A percentile compares a stretch with the other conserved stretches of the same genome.
Conservation (phyloP, 2,113 vertebrate genomes). For the Xiphophorus couchianus region DNA sequence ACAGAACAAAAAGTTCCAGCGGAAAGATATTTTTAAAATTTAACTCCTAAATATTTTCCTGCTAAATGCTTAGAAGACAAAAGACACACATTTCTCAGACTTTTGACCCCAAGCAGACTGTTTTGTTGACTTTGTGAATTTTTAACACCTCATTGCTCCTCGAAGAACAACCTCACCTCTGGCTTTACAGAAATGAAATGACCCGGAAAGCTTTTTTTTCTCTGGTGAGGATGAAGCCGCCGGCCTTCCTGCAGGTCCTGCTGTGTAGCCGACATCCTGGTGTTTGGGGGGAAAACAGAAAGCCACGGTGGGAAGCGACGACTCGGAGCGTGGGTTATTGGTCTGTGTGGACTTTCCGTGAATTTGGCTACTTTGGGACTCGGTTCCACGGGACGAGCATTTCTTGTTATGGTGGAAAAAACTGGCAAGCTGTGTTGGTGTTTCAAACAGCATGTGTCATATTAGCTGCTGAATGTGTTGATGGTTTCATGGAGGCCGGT, state of each 20-base stretch:
- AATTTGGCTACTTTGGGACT: slow-evolving; percentile 65
- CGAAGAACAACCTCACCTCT: not conserved
- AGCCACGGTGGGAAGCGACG: slow-evolving; percentile 20
- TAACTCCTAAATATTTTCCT: slow-evolving; percentile 76
- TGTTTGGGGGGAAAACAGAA: slow-evolving; percentile 67
- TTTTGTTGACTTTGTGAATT: slow-evolving; percentile 30
- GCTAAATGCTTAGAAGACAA: slow-evolving; percentile 52
- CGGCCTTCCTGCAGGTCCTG: slow-evolving; percentile 27
- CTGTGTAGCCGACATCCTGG: slow-evolving; percentile 44
- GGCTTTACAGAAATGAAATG: slow-evolving; percentile 30
- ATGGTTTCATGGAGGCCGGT: slow-evolving; percentile 21
- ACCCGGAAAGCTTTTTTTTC: not conserved
- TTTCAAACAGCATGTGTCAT: slow-evolving; percentile 75
- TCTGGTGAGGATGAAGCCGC: slow-evolving; percentile 25
- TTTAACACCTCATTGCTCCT: slow-evolving; percentile 29
- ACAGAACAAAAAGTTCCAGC: slow-evolving; percentile 46
- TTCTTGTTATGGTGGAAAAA: slow-evolving; percentile 72
- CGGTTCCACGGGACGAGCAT: slow-evolving; percentile 57
- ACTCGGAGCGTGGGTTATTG: not conserved
- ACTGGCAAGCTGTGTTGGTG: slow-evolving; percentile 71
- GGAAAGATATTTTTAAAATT: slow-evolving; percentile 76
- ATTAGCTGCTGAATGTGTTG: slow-evolving; percentile 49
- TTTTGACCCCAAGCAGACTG: slow-evolving; percentile 71
- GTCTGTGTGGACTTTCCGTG: slow-evolving; percentile 66
- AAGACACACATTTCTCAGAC: slow-evolving; percentile 69